phyloP scores from a whole-genome alignment of 2,113 vertebrate genomes.

The Sapayoa aenigma region DNA sequence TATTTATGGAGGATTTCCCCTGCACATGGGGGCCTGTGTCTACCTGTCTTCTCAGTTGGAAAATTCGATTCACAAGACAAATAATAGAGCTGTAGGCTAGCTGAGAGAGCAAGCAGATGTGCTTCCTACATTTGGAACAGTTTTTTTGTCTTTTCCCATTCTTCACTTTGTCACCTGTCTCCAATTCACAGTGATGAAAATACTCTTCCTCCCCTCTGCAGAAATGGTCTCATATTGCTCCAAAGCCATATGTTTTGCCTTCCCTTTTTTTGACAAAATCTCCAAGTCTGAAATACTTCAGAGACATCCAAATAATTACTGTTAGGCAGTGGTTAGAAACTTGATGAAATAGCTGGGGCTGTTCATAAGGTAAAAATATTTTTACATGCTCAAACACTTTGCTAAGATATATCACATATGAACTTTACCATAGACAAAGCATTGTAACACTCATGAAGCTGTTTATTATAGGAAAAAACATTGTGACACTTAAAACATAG shows the following conservation, averaged over 20 bases:
- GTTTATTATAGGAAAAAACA: background rate
- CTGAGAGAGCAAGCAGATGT: constrained; percentile 3
- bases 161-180: background rate
- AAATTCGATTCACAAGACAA: constrained; percentile 48
- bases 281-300: background rate
- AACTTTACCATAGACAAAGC: background rate
- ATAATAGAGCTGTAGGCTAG: constrained; percentile 49
- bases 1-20: constrained; percentile 13
- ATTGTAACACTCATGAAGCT: background rate
- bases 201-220: background rate
- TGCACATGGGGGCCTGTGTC: background rate
- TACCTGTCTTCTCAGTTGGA: constrained; percentile 44
- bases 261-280: background rate
- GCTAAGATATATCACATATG: background rate
- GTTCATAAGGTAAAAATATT: background rate
- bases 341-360: background rate
- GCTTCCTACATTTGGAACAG: background rate
- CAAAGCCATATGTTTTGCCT: background rate
- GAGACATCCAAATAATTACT: background rate
- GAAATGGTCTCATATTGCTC: background rate
- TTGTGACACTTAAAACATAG: background rate
- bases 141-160: background rate
- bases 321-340: background rate
- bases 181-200: background rate
- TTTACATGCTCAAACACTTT: background rate